phyloP scores from a whole-genome alignment of 2,888 invertebrate genomes.

The Nomada fabriciana region DNA sequence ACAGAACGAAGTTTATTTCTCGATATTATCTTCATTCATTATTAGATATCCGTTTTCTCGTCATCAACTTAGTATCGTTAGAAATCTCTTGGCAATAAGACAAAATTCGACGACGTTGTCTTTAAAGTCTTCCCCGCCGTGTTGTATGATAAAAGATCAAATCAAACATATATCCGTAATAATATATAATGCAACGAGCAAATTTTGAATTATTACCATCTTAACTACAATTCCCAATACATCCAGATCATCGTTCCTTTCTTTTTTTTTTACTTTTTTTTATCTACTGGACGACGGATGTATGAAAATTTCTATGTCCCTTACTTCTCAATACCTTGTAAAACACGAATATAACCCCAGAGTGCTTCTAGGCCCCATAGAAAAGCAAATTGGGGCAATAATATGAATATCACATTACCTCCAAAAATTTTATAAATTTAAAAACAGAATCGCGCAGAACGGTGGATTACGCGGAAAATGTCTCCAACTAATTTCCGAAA shows the following conservation, averaged over 20 bases:
- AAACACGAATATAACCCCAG: conserved; percentile 80
- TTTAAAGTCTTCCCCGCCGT: conserved; percentile 49
- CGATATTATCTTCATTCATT: conserved; percentile 76
- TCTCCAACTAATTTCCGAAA: conserved; percentile 35
- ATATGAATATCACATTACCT: conserved; percentile 79
- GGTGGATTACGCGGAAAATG: conserved; percentile 33
- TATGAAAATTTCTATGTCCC: conserved; percentile 67
- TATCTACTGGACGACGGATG: conserved; percentile 50
- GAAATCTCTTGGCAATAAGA: conserved; percentile 70
- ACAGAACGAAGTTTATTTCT: conserved; percentile 61
- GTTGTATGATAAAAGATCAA: conserved; percentile 52
- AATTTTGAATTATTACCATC: conserved; percentile 77
- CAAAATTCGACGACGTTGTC: conserved; percentile 75
- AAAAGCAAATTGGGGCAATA: conserved; percentile 81
- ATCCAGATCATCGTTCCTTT: conserved; percentile 45
- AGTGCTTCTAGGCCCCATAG: conserved; percentile 80
- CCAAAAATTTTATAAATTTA: conserved; percentile 57
- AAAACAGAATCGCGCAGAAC: conserved; percentile 40
- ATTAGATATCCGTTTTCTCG: conserved; percentile 60
- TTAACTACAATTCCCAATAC: conserved; percentile 71
- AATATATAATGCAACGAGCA: conserved; percentile 70
- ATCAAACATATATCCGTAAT: conserved; percentile 60
- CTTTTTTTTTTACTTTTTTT: conserved; percentile 3
- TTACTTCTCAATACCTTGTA: conserved; percentile 67
- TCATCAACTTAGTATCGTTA: conserved; percentile 58